Conservation (phyloP, 2,888 invertebrate species). For the Andricus curvator region DNA sequence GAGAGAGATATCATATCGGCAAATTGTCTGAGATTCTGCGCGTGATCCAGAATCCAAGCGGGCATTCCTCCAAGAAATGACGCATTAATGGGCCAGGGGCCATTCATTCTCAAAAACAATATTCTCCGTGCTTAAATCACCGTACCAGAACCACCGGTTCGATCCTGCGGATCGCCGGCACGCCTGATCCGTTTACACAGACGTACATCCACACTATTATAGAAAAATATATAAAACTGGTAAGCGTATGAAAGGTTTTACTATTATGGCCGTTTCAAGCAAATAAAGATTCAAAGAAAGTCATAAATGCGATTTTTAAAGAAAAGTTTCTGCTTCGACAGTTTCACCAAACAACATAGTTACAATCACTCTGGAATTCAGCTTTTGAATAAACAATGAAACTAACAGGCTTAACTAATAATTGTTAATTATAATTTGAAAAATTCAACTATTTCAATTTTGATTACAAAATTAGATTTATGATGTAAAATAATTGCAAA, state of each 20-base stretch:
- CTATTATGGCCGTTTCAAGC: slow-evolving; percentile 3
- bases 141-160: slow-evolving; percentile 35
- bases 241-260: slow-evolving; percentile 1
- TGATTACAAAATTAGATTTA: too few species aligned
- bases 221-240: slow-evolving; percentile 12
- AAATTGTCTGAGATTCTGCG: slow-evolving; percentile 62
- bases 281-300: not conserved
- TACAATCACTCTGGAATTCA: not conserved
- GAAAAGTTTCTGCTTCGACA: not conserved
- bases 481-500: too few species aligned
- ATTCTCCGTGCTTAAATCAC: slow-evolving; percentile 59
- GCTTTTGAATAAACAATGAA: too few species aligned
- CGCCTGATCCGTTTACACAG: slow-evolving; percentile 17
- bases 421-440: too few species aligned
- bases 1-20: slow-evolving; percentile 60
- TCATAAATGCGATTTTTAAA: slow-evolving; percentile 6
- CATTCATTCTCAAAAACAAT: slow-evolving; percentile 65
- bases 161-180: slow-evolving; percentile 24
- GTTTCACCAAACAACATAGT: not conserved
- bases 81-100: slow-evolving; percentile 57
- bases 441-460: too few species aligned
- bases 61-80: slow-evolving; percentile 67
- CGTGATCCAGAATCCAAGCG: slow-evolving; percentile 51
- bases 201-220: not conserved
- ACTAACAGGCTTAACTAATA: too few species aligned